Conservation (phyloP, 2,797 vertebrate genomes). For the Protosalanx chinensis region DNA sequence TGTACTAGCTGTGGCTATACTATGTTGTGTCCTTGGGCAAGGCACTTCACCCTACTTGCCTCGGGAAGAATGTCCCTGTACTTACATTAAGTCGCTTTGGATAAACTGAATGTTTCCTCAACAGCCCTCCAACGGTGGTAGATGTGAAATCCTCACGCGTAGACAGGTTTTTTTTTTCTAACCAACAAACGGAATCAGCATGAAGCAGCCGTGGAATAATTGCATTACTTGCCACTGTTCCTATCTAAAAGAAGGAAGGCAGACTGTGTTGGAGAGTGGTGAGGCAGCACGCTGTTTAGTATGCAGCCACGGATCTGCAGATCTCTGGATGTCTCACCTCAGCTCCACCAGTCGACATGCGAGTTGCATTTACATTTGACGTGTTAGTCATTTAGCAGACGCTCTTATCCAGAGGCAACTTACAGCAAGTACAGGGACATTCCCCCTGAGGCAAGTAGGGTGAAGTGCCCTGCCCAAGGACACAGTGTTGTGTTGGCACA, state of each 20-base stretch:
- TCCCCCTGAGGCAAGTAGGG: too few species aligned
- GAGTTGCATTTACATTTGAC: not conserved
- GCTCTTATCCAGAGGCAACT: too few species aligned
- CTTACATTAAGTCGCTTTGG: too few species aligned
- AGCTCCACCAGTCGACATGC: not conserved
- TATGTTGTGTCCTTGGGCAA: too few species aligned
- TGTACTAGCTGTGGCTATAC: too few species aligned
- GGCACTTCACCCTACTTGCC: too few species aligned
- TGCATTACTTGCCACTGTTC: not conserved
- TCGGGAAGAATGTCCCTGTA: not conserved
- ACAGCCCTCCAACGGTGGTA: conserved; percentile 4
- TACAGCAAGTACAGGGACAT: too few species aligned
- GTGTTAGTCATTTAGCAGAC: too few species aligned
- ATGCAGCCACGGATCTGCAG: conserved; percentile 4
- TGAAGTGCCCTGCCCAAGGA: too few species aligned
- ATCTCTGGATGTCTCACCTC: not conserved
- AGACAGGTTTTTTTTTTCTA: not conserved
- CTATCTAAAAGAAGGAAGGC: not conserved
- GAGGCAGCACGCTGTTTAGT: not conserved
- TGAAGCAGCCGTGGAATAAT: not conserved
- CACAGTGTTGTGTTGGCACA: too few species aligned
- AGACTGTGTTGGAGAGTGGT: not conserved
- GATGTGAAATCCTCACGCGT: too few species aligned
- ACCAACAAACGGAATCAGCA: not conserved
- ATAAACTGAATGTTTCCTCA: not conserved